These are phyloP conservation scores for Papilio aristodemus DNA, from an alignment of 1,140 invertebrate species.

Conservation along the genomic window DNA sequence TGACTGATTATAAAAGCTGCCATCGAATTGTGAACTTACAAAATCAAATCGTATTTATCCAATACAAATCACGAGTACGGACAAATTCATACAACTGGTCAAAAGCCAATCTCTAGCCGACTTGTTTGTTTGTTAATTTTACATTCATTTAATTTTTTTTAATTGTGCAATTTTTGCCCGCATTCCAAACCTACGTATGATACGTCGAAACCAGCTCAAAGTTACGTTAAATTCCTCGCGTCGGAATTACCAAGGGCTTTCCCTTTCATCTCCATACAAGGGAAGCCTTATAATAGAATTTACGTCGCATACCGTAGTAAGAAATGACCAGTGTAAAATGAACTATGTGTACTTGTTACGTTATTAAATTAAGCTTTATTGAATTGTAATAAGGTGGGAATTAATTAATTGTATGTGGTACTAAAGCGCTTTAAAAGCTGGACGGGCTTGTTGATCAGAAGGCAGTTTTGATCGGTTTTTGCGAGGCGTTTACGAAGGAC, in stretches of 20 bases:
- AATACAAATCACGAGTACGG: no score
- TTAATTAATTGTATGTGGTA: not conserved
- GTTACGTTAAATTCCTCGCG: constrained; percentile 28
- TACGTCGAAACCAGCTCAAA: constrained; percentile 20
- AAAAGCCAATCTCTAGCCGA: not conserved
- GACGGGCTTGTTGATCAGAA: constrained; percentile 40
- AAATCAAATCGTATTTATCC: no score
- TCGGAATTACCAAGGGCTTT: constrained; percentile 39
- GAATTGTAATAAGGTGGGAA: constrained; percentile 19
- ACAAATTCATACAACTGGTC: no score
- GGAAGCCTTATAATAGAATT: constrained; percentile 53
- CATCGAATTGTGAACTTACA: no score
- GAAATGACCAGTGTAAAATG: constrained; percentile 39
- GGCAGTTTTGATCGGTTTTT: constrained; percentile 51
- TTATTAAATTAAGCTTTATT: constrained; percentile 28
- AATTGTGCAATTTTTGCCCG: constrained; percentile 14
- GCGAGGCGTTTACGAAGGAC: constrained; percentile 43
- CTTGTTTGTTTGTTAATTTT: not conserved
- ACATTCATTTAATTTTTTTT: not conserved
- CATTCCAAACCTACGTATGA: not conserved
- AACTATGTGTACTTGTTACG: constrained; percentile 8
- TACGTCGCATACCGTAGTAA: constrained; percentile 64
- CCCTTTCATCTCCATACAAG: constrained; percentile 60
- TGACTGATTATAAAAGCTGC: no score
- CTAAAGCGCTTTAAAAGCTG: constrained; percentile 34